Percentiles rank a stretch among this genome's conserved stretches.
phyloP scores from a whole-genome alignment of 2,888 invertebrate genomes.

The Sturmia bella region DNA sequence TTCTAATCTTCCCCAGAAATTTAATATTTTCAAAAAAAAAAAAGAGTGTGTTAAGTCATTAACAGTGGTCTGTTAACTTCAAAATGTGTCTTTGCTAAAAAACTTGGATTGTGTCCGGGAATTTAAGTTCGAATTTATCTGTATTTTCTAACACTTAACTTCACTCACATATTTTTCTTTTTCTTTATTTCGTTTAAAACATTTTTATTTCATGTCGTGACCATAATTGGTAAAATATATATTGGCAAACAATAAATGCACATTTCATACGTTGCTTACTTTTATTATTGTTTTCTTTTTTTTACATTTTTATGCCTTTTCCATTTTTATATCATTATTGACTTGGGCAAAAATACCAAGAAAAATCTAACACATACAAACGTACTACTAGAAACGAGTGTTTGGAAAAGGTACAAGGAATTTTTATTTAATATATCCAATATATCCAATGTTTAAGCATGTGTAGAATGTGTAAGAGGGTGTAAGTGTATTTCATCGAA shows the following conservation, averaged over 20 bases:
- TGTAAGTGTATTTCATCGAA: not conserved
- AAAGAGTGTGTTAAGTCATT: too few species aligned
- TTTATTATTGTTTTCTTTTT: constrained; percentile 22
- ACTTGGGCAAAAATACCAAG: constrained; percentile 25
- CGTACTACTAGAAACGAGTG: not conserved
- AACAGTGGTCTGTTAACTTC: too few species aligned
- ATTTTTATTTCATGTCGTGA: constrained; percentile 66
- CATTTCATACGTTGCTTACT: constrained; percentile 40
- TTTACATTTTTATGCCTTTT: constrained; percentile 15
- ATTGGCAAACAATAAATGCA: constrained; percentile 57
- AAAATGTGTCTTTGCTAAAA: too few species aligned
- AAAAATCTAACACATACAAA: constrained; percentile 9
- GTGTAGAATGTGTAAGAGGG: not conserved
- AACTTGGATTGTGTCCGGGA: too few species aligned
- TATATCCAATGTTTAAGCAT: not conserved
- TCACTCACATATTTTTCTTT: constrained; percentile 31
- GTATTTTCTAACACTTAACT: constrained; percentile 54
- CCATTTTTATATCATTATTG: constrained; percentile 27
- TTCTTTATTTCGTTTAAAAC: constrained; percentile 12
- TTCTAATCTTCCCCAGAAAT: too few species aligned
- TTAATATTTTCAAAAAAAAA: too few species aligned
- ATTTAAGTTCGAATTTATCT: too few species aligned
- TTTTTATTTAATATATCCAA: constrained; percentile 35
- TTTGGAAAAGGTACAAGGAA: not conserved
- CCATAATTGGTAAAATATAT: constrained; percentile 70